These are phyloP conservation scores for Dufourea novaeangliae DNA, from an alignment of 1,140 invertebrate species.

Conservation along the genomic window DNA sequence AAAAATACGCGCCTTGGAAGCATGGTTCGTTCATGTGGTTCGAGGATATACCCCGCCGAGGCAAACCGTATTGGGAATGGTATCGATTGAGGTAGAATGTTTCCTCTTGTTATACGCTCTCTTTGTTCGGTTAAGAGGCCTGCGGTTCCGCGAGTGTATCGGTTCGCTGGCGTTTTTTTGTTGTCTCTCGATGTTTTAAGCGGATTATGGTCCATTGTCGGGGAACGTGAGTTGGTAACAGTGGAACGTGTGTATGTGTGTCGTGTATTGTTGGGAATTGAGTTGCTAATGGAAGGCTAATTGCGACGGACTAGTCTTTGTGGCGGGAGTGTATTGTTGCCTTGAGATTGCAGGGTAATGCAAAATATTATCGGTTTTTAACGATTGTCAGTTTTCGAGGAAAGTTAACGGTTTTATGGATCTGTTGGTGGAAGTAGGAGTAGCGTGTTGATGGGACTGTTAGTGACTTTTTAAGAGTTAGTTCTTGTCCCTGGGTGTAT, in stretches of 20 bases:
- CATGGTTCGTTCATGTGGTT: neutral
- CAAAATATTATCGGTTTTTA: no score
- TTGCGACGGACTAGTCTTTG: no score
- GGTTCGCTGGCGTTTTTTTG: neutral
- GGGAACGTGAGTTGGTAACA: neutral
- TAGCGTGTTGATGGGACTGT: no score
- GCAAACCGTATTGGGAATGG: neutral
- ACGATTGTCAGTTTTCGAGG: no score
- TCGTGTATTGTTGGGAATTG: neutral
- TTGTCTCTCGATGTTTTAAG: neutral
- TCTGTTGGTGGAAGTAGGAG: no score
- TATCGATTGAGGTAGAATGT: slow-evolving; percentile 3
- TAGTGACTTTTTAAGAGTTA: no score
- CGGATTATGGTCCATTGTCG: neutral
- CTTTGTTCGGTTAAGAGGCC: neutral
- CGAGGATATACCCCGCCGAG: neutral
- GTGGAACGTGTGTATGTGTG: no score
- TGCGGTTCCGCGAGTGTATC: neutral
- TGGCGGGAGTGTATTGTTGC: no score
- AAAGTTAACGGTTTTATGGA: no score
- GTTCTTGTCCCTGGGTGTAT: no score
- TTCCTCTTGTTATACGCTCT: neutral
- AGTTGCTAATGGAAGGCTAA: neutral
- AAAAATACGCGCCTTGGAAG: slow-evolving; percentile 36
- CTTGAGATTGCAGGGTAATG: no score